Evolutionary conservation across 1,140 invertebrate genomes (phyloP), one percentile per base, ranked within the genome.

Genomic region (Aporrectodea caliginosa): DNA sequence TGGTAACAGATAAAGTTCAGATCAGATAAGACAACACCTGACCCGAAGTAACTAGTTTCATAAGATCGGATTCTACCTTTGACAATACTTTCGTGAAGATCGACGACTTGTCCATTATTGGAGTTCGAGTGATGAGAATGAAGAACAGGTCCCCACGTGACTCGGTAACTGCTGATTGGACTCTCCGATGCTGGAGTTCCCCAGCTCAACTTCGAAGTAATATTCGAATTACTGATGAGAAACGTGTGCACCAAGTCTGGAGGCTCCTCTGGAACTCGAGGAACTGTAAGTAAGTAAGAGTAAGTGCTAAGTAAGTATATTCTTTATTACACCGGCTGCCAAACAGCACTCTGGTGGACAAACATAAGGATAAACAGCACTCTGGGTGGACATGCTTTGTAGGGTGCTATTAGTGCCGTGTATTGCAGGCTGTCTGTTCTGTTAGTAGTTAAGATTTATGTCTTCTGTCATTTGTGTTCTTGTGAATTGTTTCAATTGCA

Each of bases 81-180:
- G 43, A 22, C 6, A 58, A 22, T 22, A 58, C 22, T 58, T 58
- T 58, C 22, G 22, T 22, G 43, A 12, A 12, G 43, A 22, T 58
- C 43, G 1, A n/a, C 33, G 35, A 31, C 75, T 76, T 76, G 35
- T 29, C 33, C 12, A 35, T 43, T 6, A 69, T 32, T 16, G 34
- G 32, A 35, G 73, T 34, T 30, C 30, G 27, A 35, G 75, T 30
- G 33, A 32, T 27, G 78, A 16, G 30, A 69, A 16, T 73, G 29
- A 22, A 34, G 14, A 16, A 58, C 35, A 6, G 43, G 43, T 14
- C 78, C 78, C 81, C 81, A 81, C 1, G 77, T 70, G 68, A 81
- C 74, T 6, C 73, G 43, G 75, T 81, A 81, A 6, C 70, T 75
- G 29, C 72, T 77, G 35, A 81, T 73, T n/a, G 78, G 74, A 43